These are phyloP conservation scores for Entomobrya proxima DNA, from an alignment of 2,888 invertebrate genomes.

Conservation along the genomic window DNA sequence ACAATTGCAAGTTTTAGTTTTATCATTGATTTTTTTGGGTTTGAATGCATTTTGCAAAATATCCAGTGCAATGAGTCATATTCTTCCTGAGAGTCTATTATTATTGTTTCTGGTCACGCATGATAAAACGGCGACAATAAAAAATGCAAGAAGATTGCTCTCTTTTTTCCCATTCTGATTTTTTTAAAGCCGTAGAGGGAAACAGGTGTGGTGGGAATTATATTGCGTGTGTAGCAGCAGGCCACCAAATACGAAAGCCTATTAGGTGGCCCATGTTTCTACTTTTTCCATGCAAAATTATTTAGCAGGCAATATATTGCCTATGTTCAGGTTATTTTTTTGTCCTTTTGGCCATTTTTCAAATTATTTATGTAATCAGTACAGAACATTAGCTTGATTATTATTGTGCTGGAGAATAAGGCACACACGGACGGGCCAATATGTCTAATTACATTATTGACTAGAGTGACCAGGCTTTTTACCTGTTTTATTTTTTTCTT, in stretches of 20 bases:
- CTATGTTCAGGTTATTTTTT: neutral
- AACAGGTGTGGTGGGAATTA: slow-evolving; percentile 22
- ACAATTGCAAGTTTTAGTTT: neutral
- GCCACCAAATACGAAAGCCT: neutral
- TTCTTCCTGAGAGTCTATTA: too few relatives aligned
- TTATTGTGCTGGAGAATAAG: neutral
- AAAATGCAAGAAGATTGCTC: neutral
- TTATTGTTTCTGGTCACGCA: slow-evolving; percentile 10
- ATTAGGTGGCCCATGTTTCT: neutral
- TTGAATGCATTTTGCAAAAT: neutral
- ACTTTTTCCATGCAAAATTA: neutral
- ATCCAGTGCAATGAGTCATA: neutral
- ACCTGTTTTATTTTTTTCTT: too few relatives aligned
- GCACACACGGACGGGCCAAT: slow-evolving; percentile 62
- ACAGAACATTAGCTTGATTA: neutral
- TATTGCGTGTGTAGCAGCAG: neutral
- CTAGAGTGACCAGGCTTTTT: too few relatives aligned
- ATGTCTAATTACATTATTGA: slow-evolving; percentile 72
- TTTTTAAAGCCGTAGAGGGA: neutral
- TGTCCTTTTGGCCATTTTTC: neutral
- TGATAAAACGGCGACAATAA: slow-evolving; percentile 4
- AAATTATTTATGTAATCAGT: slow-evolving; percentile 14
- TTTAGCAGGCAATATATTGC: neutral
- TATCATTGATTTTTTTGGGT: neutral
- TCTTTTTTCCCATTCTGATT: neutral